These are phyloP conservation scores for Drosophila macrospina DNA, from an alignment of 2,888 invertebrate genomes.

Conservation along the genomic window DNA sequence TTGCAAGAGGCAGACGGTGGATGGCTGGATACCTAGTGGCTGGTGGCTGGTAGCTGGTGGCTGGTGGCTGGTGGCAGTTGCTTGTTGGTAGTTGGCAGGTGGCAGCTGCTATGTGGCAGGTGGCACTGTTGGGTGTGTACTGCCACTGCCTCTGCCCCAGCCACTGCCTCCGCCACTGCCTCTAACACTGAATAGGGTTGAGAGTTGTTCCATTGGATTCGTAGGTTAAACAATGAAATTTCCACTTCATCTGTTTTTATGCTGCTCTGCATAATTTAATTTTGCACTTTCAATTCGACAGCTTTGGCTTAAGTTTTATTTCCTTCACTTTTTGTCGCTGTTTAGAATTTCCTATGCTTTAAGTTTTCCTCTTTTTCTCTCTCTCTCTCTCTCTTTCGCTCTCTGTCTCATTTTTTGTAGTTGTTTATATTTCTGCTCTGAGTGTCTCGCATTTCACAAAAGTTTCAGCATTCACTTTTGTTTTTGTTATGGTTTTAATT, in stretches of 20 bases:
- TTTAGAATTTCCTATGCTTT: conserved; percentile 12
- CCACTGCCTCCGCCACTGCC: neutral
- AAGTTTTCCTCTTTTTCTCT: conserved; percentile 12
- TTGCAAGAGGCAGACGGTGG: conserved; percentile 4
- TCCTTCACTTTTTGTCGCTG: conserved; percentile 15
- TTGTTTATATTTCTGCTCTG: conserved; percentile 14
- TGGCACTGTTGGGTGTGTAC: neutral
- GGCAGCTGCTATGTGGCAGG: no score
- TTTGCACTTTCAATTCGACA: conserved; percentile 71
- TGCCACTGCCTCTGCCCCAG: neutral
- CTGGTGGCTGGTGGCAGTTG: neutral
- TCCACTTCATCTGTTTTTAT: conserved; percentile 81
- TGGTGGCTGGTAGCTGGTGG: conserved; percentile 7
- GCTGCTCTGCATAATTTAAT: conserved; percentile 80
- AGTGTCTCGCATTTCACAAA: conserved; percentile 25
- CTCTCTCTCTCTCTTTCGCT: neutral
- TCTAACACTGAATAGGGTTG: neutral
- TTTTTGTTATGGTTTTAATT: conserved; percentile 29
- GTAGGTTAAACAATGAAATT: conserved; percentile 79
- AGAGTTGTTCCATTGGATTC: conserved; percentile 27
- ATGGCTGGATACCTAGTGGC: conserved; percentile 22
- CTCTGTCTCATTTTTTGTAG: neutral
- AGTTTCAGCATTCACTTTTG: conserved; percentile 31
- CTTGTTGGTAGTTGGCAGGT: neutral
- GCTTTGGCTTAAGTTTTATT: conserved; percentile 49